These are phyloP conservation scores for Spinus olivaceus DNA, from an alignment of 2,797 vertebrate genomes.

Conservation along the genomic window DNA sequence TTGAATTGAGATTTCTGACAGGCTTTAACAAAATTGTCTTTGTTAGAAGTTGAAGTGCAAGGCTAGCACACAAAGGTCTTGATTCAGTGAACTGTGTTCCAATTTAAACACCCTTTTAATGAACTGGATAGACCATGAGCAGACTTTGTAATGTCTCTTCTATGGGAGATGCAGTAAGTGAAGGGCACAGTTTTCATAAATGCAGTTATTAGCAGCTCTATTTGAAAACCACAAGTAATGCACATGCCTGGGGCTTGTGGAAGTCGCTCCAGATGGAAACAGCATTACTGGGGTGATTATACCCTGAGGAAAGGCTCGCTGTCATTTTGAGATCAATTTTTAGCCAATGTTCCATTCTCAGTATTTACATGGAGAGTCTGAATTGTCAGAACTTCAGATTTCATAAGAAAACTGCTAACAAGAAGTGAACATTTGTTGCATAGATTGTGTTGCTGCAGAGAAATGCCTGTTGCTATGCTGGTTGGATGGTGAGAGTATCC, in stretches of 20 bases:
- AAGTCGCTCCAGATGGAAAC: background rate
- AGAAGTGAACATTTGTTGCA: background rate
- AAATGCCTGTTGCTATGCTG: background rate
- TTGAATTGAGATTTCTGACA: background rate
- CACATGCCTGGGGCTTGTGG: background rate
- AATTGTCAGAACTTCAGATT: background rate
- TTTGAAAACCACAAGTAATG: background rate
- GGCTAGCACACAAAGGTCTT: background rate
- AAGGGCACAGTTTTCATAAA: background rate
- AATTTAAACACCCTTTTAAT: background rate
- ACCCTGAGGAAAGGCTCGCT: background rate
- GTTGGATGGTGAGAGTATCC: background rate
- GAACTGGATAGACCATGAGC: background rate
- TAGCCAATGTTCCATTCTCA: background rate
- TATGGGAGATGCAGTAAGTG: background rate
- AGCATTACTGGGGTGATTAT: background rate
- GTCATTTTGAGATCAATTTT: background rate
- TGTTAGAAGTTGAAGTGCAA: slow-evolving; percentile 1
- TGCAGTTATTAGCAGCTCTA: background rate
- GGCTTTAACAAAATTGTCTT: background rate
- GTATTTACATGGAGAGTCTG: background rate
- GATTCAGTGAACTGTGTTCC: background rate
- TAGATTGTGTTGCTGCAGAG: background rate
- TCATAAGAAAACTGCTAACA: background rate
- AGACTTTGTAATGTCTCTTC: background rate